A percentile compares a stretch with the other conserved stretches of the same genome.
phyloP scores from a whole-genome alignment of 64 coral and sea anemone genomes.

The Pachyseris speciosa region DNA sequence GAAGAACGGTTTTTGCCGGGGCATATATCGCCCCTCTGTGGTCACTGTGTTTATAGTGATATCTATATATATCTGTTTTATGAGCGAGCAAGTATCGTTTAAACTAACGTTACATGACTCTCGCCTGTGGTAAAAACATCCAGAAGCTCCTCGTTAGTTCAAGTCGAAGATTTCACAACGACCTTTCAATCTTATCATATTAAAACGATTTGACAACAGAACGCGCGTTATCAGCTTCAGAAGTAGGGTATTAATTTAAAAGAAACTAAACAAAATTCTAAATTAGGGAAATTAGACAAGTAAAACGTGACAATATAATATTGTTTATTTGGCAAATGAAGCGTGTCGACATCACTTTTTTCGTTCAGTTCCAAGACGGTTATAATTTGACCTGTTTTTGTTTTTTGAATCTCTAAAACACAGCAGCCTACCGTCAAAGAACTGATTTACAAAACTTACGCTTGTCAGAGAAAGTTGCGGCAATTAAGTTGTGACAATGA shows the following conservation, averaged over 20 bases:
- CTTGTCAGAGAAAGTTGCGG: too few species aligned
- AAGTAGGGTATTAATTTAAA: constrained; percentile 1
- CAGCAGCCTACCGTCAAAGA: too few species aligned
- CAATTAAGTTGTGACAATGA: too few species aligned
- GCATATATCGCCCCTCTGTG: neutral
- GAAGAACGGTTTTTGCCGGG: neutral
- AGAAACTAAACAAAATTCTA: neutral
- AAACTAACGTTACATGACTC: constrained; percentile 1
- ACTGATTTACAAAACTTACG: too few species aligned
- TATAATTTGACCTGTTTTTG: neutral
- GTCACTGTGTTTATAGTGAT: neutral
- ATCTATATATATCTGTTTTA: neutral
- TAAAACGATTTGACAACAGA: too few species aligned
- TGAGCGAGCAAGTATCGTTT: neutral
- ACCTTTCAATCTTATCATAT: neutral
- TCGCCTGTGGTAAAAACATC: neutral
- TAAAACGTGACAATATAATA: neutral
- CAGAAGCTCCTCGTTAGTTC: neutral
- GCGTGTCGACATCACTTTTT: neutral
- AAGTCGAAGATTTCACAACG: neutral
- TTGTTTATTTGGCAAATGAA: neutral
- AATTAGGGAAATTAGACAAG: neutral
- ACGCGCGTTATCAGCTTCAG: too few species aligned
- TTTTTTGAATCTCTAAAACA: too few species aligned
- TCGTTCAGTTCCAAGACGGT: neutral